Percentiles rank a stretch among this genome's conserved stretches.
phyloP scores from a whole-genome alignment of 2,888 invertebrate genomes.

The Nycteola revayana region DNA sequence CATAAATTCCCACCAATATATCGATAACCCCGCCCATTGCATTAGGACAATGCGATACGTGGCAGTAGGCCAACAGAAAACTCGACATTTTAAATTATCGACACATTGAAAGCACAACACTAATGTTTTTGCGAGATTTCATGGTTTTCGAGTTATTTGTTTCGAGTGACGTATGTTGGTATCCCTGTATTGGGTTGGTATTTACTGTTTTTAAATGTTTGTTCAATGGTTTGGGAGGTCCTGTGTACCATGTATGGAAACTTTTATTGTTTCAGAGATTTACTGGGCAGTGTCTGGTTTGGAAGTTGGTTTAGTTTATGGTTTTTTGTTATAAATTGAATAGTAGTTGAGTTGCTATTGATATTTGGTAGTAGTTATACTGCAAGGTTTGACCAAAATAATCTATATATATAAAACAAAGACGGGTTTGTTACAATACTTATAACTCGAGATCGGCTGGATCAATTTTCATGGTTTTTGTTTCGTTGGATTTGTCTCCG shows the following conservation, averaged over 20 bases:
- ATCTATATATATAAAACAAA: no score
- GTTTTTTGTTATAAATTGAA: no score
- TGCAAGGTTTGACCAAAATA: no score
- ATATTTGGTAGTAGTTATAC: no score
- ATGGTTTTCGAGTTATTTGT: constrained; percentile 30
- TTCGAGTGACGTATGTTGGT: constrained; percentile 25
- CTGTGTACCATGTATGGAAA: neutral
- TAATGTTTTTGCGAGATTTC: constrained; percentile 35
- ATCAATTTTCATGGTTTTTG: no score
- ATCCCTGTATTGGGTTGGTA: constrained; percentile 9
- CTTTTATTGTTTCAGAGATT: neutral
- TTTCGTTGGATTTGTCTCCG: no score
- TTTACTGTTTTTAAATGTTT: constrained; percentile 7
- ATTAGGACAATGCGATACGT: constrained; percentile 36
- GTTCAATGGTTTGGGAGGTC: neutral
- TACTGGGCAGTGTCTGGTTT: no score
- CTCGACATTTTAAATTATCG: constrained; percentile 41
- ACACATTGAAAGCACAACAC: constrained; percentile 39
- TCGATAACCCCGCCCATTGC: constrained; percentile 31
- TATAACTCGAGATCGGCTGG: no score
- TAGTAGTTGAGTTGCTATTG: no score
- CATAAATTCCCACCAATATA: constrained; percentile 29
- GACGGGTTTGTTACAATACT: no score
- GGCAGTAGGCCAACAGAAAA: constrained; percentile 51
- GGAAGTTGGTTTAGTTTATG: no score